These are phyloP conservation scores for Galeopterus variegatus DNA, from an alignment of 2,113 vertebrate genomes.

Conservation along the genomic window DNA sequence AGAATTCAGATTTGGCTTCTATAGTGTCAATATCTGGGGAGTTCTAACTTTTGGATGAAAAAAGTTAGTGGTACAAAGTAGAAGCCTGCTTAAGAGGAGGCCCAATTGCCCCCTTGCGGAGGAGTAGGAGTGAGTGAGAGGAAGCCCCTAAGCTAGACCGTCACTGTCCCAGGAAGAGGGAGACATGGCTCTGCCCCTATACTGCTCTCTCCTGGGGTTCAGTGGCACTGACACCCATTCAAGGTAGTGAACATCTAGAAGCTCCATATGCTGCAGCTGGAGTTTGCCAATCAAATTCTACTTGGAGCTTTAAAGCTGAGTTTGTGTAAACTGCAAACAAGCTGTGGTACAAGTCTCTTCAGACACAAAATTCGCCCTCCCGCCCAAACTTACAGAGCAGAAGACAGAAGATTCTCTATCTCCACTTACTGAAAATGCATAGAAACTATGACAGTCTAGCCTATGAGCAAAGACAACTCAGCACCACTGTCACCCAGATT, in stretches of 20 bases:
- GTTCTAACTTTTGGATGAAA: constrained; percentile 56
- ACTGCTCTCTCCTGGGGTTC: neutral
- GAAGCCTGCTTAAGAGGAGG: constrained; percentile 22
- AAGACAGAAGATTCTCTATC: constrained; percentile 42
- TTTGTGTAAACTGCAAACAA: constrained; percentile 30
- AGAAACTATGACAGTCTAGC: neutral
- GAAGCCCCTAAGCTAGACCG: neutral
- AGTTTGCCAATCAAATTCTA: constrained; percentile 1
- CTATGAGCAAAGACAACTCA: neutral
- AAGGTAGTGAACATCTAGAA: neutral
- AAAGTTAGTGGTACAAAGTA: constrained; percentile 33
- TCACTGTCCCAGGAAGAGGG: neutral
- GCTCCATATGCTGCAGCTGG: neutral
- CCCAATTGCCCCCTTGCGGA: neutral
- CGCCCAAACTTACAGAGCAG: constrained; percentile 53
- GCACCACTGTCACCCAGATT: neutral
- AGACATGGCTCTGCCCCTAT: neutral
- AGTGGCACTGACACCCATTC: constrained; percentile 42
- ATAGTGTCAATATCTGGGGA: neutral
- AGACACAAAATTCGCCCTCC: constrained; percentile 41
- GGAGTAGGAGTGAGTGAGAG: neutral
- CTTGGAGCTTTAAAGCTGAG: neutral
- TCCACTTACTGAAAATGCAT: neutral
- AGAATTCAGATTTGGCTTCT: constrained; percentile 62
- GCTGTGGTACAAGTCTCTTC: constrained; percentile 56